Conservation (phyloP, 2,888 invertebrate species). For the Hipparchia semele region DNA sequence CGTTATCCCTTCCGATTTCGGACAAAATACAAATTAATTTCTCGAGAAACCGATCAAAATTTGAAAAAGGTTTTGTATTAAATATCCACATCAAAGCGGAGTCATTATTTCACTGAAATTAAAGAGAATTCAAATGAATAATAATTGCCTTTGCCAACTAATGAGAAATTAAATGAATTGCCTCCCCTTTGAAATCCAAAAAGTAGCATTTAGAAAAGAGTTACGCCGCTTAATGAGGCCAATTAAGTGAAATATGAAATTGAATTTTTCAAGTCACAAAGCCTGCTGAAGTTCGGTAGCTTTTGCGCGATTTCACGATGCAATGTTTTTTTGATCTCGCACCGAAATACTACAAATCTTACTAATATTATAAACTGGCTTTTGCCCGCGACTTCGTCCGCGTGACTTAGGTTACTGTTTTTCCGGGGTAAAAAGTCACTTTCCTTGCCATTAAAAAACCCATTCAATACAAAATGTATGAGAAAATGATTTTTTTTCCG, state of each 20-base stretch:
- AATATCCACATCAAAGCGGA: constrained; percentile 11
- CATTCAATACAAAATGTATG: too few relatives aligned
- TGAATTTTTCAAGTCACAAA: constrained; percentile 22
- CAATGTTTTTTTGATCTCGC: constrained; percentile 1
- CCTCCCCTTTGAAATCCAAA: constrained; percentile 17
- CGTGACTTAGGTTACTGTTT: too few relatives aligned
- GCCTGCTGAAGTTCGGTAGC: constrained; percentile 1
- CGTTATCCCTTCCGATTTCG: neutral
- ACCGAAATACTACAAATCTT: neutral
- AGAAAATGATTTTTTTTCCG: too few relatives aligned
- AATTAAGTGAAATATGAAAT: constrained; percentile 23
- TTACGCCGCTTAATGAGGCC: constrained; percentile 15
- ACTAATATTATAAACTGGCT: too few relatives aligned
- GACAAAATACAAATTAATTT: neutral
- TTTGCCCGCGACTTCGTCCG: too few relatives aligned
- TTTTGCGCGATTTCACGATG: constrained; percentile 2
- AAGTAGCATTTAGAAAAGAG: constrained; percentile 21
- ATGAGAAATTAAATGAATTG: constrained; percentile 22
- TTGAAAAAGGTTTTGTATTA: constrained; percentile 4
- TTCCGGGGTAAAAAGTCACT: too few relatives aligned
- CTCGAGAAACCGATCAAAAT: neutral
- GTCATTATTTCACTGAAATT: constrained; percentile 5
- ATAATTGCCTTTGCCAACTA: constrained; percentile 14
- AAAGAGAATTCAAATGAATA: constrained; percentile 16
- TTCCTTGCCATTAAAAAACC: too few relatives aligned